These are phyloP conservation scores for Odontophorus gujanensis DNA, from an alignment of 2,113 vertebrate genomes.

Conservation along the genomic window DNA sequence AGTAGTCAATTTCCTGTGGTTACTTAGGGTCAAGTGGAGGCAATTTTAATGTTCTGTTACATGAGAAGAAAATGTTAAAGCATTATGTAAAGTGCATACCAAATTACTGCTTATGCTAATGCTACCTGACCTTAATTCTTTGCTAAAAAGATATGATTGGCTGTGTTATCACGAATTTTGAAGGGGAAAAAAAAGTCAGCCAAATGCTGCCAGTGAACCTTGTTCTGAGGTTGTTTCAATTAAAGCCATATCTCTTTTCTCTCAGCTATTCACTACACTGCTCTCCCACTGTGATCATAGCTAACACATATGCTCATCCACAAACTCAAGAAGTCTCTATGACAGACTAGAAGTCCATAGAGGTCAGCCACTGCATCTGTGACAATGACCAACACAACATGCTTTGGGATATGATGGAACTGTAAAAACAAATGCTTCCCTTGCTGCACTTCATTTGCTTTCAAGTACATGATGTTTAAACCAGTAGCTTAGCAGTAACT, in stretches of 20 bases:
- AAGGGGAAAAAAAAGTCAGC: background rate
- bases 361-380: background rate
- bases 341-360: background rate
- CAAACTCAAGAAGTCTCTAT: background rate
- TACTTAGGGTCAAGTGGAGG: conserved; percentile 75
- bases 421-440: background rate
- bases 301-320: background rate
- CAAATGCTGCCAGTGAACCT: background rate
- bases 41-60: conserved; percentile 72
- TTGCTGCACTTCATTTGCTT: background rate
- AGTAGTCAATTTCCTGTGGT: conserved; percentile 66
- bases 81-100: conserved; percentile 23
- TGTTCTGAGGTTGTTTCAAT: background rate
- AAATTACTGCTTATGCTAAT: conserved; percentile 43
- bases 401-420: background rate
- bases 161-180: background rate
- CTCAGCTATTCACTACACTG: background rate
- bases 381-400: background rate
- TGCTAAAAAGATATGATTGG: conserved; percentile 36
- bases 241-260: background rate
- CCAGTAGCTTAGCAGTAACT: background rate
- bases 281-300: background rate
- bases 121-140: conserved; percentile 70
- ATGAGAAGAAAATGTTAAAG: conserved; percentile 41
- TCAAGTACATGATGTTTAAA: background rate